These are phyloP conservation scores for Diprion similis DNA, from an alignment of 1,140 invertebrate genomes.

Conservation along the genomic window DNA sequence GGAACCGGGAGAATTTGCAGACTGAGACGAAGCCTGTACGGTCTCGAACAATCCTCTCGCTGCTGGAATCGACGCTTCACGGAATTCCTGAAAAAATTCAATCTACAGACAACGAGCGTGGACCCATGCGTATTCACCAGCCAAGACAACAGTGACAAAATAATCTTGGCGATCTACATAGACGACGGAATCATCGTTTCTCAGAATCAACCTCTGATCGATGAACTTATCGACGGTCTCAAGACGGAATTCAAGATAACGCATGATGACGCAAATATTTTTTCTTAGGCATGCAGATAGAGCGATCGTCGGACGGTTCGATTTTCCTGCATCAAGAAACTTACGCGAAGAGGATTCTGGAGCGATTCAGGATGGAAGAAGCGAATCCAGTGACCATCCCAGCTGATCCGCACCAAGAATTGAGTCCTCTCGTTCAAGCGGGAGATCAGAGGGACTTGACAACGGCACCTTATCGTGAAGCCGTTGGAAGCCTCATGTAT, in stretches of 20 bases:
- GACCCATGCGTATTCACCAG: constrained; percentile 52
- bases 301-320: constrained; percentile 17
- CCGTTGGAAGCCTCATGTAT: constrained; percentile 49
- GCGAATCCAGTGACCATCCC: constrained; percentile 22
- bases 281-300: constrained; percentile 26
- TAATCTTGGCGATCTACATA: constrained; percentile 54
- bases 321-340: constrained; percentile 29
- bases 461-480: constrained; percentile 34
- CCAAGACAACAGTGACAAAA: constrained; percentile 28
- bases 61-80: constrained; percentile 25
- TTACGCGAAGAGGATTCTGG: constrained; percentile 20
- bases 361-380: constrained; percentile 23
- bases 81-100: constrained; percentile 41
- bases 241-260: constrained; percentile 29
- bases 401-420: constrained; percentile 21
- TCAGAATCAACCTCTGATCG: background rate
- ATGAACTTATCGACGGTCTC: constrained; percentile 12
- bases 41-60: constrained; percentile 37
- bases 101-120: constrained; percentile 41
- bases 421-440: background rate
- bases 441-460: constrained; percentile 25
- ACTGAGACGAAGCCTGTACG: constrained; percentile 37
- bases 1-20: constrained; percentile 31
- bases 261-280: constrained; percentile 15
- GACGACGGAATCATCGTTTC: constrained; percentile 50